phyloP scores from a whole-genome alignment of 1,140 invertebrate genomes.

The Drosophila tani region DNA sequence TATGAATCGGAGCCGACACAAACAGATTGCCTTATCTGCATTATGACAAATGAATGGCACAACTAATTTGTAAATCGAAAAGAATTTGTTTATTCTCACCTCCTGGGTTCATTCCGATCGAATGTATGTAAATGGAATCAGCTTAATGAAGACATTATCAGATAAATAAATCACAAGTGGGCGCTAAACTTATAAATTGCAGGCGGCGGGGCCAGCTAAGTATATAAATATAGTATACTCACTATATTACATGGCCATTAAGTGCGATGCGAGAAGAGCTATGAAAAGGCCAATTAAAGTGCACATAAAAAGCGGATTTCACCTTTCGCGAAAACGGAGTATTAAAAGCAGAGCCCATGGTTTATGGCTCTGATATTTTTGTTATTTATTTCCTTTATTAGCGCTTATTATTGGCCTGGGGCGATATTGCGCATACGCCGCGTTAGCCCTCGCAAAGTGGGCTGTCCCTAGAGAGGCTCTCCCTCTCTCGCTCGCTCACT shows the following conservation, averaged over 20 bases:
- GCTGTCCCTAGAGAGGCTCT: conserved; percentile 64
- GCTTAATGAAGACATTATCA: conserved; percentile 53
- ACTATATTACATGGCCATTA: conserved; percentile 31
- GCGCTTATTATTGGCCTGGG: conserved; percentile 36
- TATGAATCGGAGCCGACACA: conserved; percentile 28
- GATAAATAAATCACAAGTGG: conserved; percentile 52
- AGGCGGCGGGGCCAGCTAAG: conserved; percentile 2
- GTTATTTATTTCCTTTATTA: conserved; percentile 41
- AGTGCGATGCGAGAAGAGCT: conserved; percentile 41
- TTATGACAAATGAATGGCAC: conserved; percentile 53
- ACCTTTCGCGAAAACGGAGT: conserved; percentile 21
- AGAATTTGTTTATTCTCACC: conserved; percentile 51
- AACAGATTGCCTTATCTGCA: conserved; percentile 45
- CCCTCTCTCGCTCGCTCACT: conserved; percentile 9
- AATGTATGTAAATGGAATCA: conserved; percentile 51
- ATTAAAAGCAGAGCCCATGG: conserved; percentile 44
- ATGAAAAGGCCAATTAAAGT: conserved; percentile 66
- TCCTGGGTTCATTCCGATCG: conserved; percentile 34
- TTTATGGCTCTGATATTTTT: conserved; percentile 35
- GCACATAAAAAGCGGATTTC: conserved; percentile 54
- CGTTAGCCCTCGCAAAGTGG: conserved; percentile 69
- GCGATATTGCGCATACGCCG: conserved; percentile 72
- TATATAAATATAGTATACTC: background rate
- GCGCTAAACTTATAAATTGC: conserved; percentile 49
- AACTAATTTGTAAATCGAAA: conserved; percentile 53